Base-by-base conservation (phyloP, 2,113 vertebrate genomes). In the Psephotus haematonotus region DNA sequence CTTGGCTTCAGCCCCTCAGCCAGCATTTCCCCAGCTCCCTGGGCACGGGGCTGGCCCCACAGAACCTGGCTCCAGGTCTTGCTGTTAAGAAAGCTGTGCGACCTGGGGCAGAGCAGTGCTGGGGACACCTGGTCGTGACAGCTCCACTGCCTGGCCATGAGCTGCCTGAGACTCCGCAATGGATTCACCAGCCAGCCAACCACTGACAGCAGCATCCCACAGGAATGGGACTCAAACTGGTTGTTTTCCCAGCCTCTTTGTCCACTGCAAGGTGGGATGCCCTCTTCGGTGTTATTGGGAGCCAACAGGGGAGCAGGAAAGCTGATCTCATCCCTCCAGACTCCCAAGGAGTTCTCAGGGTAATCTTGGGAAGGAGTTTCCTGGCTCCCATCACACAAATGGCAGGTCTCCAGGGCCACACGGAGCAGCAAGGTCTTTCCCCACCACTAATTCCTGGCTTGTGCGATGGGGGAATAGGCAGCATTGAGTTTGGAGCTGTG, bases 121-220 rank as follows among this genome's bases (percentile, higher is more conserved):
- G 33, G 57, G 39, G 43, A 15, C 4, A 18, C 15, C 7, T 47
- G 43, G 0, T 27, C 0, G 0, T 3, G 11, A 17, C 0, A 11
- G 41, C 37, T 83, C 68, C 0, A 0, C 53, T 86, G 75, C 35
- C 53, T 6, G 8, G 8, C 74, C 46, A 1, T 1, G 43, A 86
- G 29, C 81, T 83, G 64, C 37, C 63, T 37, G 37, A 80, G 57
- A 49, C 20, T 25, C 60, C 17, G 20, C 0, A 0, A 13, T 8
- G 31, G 55, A 70, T 41, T 47, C 55, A 53, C 8, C 52, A 87
- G 50, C 25, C 63, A 9, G 29, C 25, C 19, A 4, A 0, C 49
- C 15, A 2, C 46, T 8, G 33, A 28, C 8, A 41, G 44, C 14
- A 9, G 65, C 43, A 79, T 20, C 24, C 1, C 2, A 24, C 64